Evolutionary conservation across 2,888 invertebrate genomes (phyloP).

Genomic region (Agrotis puta): DNA sequence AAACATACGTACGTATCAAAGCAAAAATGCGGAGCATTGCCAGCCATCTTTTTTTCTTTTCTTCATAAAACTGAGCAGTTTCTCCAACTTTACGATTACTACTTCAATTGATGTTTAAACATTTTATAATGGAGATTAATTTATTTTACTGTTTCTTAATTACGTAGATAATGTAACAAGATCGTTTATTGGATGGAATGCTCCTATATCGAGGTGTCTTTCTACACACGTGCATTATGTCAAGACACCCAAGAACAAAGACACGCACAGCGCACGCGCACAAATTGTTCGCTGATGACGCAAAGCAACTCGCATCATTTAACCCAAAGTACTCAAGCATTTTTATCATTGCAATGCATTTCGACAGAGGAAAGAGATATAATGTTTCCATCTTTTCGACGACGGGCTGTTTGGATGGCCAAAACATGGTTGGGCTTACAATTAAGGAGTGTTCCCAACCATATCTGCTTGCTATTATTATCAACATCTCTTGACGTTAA

Average conservation of each 20-base stretch:
- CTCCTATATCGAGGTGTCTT: slow-evolving; percentile 37
- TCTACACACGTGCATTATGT: slow-evolving; percentile 49
- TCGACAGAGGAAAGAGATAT: slow-evolving; percentile 21
- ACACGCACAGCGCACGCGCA: slow-evolving; percentile 51
- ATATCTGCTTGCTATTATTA: slow-evolving; percentile 8
- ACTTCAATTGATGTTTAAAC: slow-evolving; percentile 47
- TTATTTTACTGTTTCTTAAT: slow-evolving; percentile 24
- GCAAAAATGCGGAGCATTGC: slow-evolving; percentile 35
- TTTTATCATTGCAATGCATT: slow-evolving; percentile 44
- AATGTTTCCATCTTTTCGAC: slow-evolving; percentile 13
- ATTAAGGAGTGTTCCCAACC: background rate
- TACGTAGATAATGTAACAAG: background rate
- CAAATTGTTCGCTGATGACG: slow-evolving; percentile 59
- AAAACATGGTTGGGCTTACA: slow-evolving; percentile 1
- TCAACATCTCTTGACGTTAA: slow-evolving; percentile 4
- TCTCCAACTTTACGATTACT: slow-evolving; percentile 35
- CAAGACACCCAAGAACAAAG: slow-evolving; percentile 62
- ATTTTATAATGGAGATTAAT: slow-evolving; percentile 9
- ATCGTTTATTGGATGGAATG: slow-evolving; percentile 2
- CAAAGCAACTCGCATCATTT: slow-evolving; percentile 57
- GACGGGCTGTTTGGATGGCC: background rate
- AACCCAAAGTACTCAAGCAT: slow-evolving; percentile 50
- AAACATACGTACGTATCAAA: slow-evolving; percentile 49
- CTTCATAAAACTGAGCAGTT: slow-evolving; percentile 24
- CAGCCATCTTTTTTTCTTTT: slow-evolving; percentile 35